phyloP scores from a whole-genome alignment of 2,797 vertebrate species.

The Coendou prehensilis region DNA sequence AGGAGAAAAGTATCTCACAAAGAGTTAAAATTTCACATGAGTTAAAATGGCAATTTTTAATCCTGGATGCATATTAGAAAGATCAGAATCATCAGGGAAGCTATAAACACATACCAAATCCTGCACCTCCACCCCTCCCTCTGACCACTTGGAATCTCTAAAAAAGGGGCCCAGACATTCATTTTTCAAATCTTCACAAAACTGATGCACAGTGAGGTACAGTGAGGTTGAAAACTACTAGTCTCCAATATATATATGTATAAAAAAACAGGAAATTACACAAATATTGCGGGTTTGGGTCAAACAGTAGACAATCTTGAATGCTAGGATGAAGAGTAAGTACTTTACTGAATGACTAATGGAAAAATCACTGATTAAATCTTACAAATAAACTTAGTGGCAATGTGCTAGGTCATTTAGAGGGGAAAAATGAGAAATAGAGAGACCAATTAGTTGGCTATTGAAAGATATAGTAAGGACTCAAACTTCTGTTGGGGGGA shows the following conservation, averaged over 20 bases:
- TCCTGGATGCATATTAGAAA: not conserved
- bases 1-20: not conserved
- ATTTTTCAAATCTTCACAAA: not conserved
- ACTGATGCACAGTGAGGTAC: not conserved
- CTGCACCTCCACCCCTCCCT: not conserved
- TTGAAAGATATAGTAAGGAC: not conserved
- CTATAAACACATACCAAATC: not conserved
- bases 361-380: not conserved
- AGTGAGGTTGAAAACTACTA: not conserved
- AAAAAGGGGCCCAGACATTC: not conserved
- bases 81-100: not conserved
- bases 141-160: not conserved
- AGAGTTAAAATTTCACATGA: not conserved
- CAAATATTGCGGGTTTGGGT: not conserved
- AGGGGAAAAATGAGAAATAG: not conserved
- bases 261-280: constrained; percentile 1
- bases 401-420: not conserved
- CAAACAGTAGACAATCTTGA: not conserved
- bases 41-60: not conserved
- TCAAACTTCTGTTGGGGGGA: not conserved
- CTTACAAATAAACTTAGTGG: not conserved
- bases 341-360: constrained; percentile 7
- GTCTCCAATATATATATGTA: not conserved
- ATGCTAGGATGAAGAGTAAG: not conserved
- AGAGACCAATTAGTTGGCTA: not conserved